A percentile compares a stretch with the other conserved stretches of the same genome.
Conservation (phyloP, 2,888 invertebrate species). For the Frankliniella fusca region DNA sequence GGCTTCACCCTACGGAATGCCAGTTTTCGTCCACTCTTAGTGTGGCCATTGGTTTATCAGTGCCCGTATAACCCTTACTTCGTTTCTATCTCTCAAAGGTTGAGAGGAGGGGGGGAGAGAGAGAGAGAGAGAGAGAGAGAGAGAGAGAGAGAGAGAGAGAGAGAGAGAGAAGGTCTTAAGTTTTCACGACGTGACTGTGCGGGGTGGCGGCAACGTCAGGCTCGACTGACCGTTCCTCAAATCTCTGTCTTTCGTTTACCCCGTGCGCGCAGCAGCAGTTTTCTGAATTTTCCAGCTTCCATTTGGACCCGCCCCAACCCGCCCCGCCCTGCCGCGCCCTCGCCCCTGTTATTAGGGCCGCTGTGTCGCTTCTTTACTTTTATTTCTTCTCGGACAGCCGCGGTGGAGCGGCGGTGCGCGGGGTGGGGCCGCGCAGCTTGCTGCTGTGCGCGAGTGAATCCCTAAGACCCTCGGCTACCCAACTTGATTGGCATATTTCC, state of each 20-base stretch:
- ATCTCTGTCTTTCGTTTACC: neutral
- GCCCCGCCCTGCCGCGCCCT: neutral
- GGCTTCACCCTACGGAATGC: too few relatives aligned
- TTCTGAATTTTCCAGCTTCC: constrained; percentile 3
- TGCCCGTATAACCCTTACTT: too few relatives aligned
- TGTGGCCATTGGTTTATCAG: too few relatives aligned
- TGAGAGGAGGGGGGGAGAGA: neutral
- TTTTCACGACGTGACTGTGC: too few relatives aligned
- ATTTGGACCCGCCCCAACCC: neutral
- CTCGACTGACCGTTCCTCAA: neutral
- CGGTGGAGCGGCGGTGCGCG: too few relatives aligned
- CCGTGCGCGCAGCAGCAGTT: neutral
- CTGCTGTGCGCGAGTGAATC: neutral
- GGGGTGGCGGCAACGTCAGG: too few relatives aligned
- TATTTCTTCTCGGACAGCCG: neutral
- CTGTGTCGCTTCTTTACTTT: neutral
- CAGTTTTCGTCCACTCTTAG: too few relatives aligned
- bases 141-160: neutral
- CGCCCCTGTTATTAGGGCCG: neutral
- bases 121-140: neutral
- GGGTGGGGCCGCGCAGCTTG: neutral
- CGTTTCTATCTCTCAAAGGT: too few relatives aligned
- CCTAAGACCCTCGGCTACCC: neutral
- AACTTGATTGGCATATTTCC: constrained; percentile 14
- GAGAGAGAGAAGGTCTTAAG: neutral